Percentiles rank a stretch among this genome's conserved stretches.
These are phyloP conservation scores for Ariolimax columbianus DNA, from an alignment of 2,888 invertebrate species.

Conservation along the genomic window DNA sequence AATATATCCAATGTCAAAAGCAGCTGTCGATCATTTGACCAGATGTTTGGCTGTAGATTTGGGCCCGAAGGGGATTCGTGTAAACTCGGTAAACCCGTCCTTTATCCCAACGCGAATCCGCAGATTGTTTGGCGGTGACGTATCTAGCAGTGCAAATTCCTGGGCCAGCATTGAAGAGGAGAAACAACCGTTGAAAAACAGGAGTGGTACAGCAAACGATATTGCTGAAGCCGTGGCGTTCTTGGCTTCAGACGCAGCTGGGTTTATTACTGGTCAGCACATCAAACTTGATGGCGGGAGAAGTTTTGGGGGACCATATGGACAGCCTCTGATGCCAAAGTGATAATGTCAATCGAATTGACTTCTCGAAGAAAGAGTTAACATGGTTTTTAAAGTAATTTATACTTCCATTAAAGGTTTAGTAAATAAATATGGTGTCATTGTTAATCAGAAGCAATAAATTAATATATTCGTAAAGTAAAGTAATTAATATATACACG, in stretches of 20 bases:
- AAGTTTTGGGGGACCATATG: background rate
- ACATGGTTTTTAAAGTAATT: too few relatives aligned
- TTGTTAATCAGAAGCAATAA: too few relatives aligned
- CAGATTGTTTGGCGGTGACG: background rate
- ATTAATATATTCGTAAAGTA: too few relatives aligned
- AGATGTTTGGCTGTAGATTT: slow-evolving; percentile 21
- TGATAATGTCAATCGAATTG: too few relatives aligned
- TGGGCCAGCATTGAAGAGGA: background rate
- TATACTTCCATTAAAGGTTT: too few relatives aligned
- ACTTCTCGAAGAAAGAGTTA: too few relatives aligned
- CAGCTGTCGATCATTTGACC: slow-evolving; percentile 28
- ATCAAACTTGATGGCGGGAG: slow-evolving; percentile 22
- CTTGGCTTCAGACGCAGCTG: slow-evolving; percentile 17
- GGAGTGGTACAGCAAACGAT: background rate
- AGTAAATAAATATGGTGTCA: too few relatives aligned
- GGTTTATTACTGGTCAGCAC: slow-evolving; percentile 8
- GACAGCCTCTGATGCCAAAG: too few relatives aligned
- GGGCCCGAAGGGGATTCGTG: background rate
- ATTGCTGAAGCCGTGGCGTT: slow-evolving; percentile 32
- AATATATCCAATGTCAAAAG: slow-evolving; percentile 34
- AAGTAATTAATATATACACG: too few relatives aligned
- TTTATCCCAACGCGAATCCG: background rate
- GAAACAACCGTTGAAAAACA: background rate
- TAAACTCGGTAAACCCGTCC: background rate
- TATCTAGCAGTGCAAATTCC: background rate